Percentiles rank a stretch among this genome's conserved stretches.
Conservation (phyloP, 1,140 invertebrate species). For the Cydia fagiglandana region DNA sequence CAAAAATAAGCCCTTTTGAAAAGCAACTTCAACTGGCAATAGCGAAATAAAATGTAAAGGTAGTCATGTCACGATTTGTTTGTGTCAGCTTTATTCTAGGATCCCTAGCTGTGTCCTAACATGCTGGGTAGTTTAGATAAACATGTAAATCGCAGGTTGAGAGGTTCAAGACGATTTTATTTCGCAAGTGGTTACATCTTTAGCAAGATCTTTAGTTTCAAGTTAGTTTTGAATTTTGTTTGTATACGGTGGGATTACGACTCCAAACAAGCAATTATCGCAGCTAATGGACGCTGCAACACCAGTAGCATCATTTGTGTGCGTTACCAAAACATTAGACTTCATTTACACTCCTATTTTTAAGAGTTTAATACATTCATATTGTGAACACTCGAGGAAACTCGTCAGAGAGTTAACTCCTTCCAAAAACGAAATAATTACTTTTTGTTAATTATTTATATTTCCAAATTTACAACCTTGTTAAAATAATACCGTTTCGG, state of each 20-base stretch:
- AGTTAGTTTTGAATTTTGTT: not conserved
- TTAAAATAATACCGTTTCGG: too few species aligned
- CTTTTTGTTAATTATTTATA: too few species aligned
- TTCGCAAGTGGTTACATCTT: not conserved
- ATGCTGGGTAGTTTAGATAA: not conserved
- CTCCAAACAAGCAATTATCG: not conserved
- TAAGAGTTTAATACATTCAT: too few species aligned
- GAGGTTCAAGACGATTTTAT: constrained; percentile 1
- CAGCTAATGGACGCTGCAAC: not conserved
- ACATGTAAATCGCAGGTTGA: not conserved
- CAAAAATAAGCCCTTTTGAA: too few species aligned
- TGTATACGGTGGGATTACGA: not conserved
- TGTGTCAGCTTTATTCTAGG: not conserved
- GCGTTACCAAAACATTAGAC: too few species aligned
- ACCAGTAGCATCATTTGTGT: too few species aligned
- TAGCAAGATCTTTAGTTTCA: not conserved
- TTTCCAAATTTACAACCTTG: too few species aligned
- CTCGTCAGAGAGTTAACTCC: too few species aligned
- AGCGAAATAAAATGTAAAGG: constrained; percentile 5
- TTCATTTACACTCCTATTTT: too few species aligned
- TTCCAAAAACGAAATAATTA: too few species aligned
- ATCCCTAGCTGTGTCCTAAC: not conserved
- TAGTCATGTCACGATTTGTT: not conserved
- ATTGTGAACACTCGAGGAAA: too few species aligned
- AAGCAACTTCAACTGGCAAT: not conserved